These are phyloP conservation scores for Hycleus phaleratus DNA, from an alignment of 1,140 invertebrate genomes.

Conservation along the genomic window DNA sequence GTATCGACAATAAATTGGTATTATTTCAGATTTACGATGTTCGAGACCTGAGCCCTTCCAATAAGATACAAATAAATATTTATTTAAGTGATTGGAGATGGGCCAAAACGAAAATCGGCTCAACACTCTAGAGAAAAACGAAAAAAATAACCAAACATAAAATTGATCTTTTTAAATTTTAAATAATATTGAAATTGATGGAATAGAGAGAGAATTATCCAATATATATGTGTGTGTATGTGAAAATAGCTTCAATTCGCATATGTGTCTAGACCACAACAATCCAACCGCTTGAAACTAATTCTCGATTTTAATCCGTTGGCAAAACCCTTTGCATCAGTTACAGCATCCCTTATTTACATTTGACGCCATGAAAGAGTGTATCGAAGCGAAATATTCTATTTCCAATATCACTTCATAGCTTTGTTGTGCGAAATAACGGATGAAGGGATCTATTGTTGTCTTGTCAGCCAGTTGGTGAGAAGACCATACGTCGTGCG, in stretches of 20 bases:
- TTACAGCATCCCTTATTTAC: slow-evolving; percentile 35
- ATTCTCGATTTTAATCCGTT: no score
- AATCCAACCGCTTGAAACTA: no score
- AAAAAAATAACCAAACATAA: no score
- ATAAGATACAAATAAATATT: slow-evolving; percentile 11
- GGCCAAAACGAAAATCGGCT: no score
- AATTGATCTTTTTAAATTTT: no score
- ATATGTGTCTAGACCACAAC: no score
- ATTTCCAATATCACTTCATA: slow-evolving; percentile 40
- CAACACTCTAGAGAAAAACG: no score
- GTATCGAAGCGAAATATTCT: slow-evolving; percentile 39
- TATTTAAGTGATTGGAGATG: not conserved
- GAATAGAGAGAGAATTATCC: no score
- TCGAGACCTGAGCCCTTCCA: not conserved
- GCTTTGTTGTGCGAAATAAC: slow-evolving; percentile 34
- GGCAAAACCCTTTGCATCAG: slow-evolving; percentile 28
- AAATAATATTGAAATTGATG: no score
- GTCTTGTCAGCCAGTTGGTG: slow-evolving; percentile 26
- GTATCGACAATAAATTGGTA: slow-evolving; percentile 12
- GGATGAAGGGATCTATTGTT: slow-evolving; percentile 36
- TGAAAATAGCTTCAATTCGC: no score
- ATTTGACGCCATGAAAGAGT: slow-evolving; percentile 36
- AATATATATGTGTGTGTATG: no score
- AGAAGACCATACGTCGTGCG: slow-evolving; percentile 11
- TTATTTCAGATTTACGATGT: slow-evolving; percentile 17